These are phyloP conservation scores for Epirrita christyi DNA, from an alignment of 2,888 invertebrate genomes.

Conservation along the genomic window DNA sequence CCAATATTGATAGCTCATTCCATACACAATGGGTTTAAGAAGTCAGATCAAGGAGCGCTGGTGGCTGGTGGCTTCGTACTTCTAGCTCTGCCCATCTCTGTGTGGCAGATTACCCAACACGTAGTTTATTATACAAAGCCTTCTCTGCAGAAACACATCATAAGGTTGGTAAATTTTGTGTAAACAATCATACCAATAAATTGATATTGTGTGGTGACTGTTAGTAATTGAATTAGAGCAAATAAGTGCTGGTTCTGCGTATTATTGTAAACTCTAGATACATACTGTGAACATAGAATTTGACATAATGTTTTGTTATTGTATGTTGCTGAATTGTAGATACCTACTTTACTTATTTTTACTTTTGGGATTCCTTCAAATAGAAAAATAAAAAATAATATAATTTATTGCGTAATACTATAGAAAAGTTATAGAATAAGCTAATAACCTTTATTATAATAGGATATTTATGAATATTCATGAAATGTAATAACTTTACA, in stretches of 20 bases:
- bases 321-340: no score
- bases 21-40: slow-evolving; percentile 90
- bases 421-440: no score
- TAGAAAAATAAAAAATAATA: no score
- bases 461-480: background rate
- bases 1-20: slow-evolving; percentile 93
- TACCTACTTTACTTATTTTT: no score
- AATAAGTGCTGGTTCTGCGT: no score
- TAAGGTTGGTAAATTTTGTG: slow-evolving; percentile 84
- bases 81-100: slow-evolving; percentile 94
- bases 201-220: background rate
- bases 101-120: slow-evolving; percentile 98
- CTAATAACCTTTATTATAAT: no score
- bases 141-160: slow-evolving; percentile 96
- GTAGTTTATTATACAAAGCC: slow-evolving; percentile 97
- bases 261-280: no score
- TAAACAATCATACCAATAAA: background rate
- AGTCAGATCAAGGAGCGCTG: slow-evolving; percentile 91
- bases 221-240: background rate
- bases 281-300: no score
- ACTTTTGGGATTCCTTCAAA: no score
- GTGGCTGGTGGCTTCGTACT: slow-evolving; percentile 97
- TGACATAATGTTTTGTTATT: no score
- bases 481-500: slow-evolving; percentile 64
- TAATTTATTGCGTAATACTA: no score